Base-by-base conservation (phyloP, 2,113 vertebrate genomes). In the Scartelaos histophorus region DNA sequence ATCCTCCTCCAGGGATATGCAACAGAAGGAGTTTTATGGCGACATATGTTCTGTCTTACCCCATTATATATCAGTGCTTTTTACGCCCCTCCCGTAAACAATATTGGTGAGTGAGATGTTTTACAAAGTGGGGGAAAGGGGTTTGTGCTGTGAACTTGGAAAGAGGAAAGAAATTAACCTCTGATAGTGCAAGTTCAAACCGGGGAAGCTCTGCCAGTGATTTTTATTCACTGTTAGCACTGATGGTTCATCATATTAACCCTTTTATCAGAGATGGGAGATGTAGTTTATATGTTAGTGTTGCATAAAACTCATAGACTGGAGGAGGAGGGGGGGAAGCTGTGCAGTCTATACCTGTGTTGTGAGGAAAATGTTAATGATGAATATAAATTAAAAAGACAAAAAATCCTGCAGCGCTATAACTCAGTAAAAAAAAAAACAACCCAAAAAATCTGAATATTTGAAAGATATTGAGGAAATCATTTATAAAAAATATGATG, bases 11-110 rank as follows among this genome's bases (percentile, higher is more conserved):
- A 66, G 87, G 89, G 86, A 88, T 82, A 75, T 12, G 82, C 73
- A 91, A 86, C 92, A 93, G 91, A 92, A 86, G 90, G 88, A 70
- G 83, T 87, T 93, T 94, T 93, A 91, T 90, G 75, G 88, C 82
- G 90, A 89, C 93, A 93, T 92, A 93, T 93, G 93, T 82, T 93
- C 85, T 43, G 64, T 80, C 83, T 78, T 81, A 82, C 71, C 82
- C 87, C 78, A 87, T 90, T 86, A 88, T 90, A 90, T 91, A 91
- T 90, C 90, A 90, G 84, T 75, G 84, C 82, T 85, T 92, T 64
- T 88, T 87, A 88, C 83, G 24, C 84, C 79, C 29, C 73, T 71
- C 82, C 86, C 83, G 86, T 91, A 90, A 93, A 91, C 77, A 85
- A 89, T 85, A 90, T 83, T 75, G 83, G 80, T 78, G 87, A 88